Conservation (phyloP, 2,113 vertebrate genomes). For the Barnardius zonarius region DNA sequence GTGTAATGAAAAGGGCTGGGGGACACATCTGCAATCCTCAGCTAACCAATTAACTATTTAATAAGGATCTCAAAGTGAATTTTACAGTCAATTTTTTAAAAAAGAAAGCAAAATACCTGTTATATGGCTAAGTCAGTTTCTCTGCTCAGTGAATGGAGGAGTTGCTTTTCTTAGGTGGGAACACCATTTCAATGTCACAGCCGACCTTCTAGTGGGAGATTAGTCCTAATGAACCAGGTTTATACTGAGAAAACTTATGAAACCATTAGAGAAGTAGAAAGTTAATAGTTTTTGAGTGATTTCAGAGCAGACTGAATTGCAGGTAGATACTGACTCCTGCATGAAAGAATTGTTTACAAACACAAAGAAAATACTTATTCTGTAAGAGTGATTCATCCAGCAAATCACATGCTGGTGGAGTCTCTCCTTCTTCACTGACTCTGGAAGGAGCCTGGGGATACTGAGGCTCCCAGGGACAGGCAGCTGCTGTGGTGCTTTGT, state of each 20-base stretch:
- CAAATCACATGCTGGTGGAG: not conserved
- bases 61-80: not conserved
- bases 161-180: not conserved
- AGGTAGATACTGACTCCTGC: not conserved
- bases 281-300: not conserved
- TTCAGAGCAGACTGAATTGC: conserved; percentile 2
- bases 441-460: not conserved
- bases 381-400: not conserved
- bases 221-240: not conserved
- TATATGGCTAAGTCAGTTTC: not conserved
- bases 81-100: not conserved
- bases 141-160: not conserved
- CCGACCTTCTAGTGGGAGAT: not conserved
- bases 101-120: not conserved
- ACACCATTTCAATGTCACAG: not conserved
- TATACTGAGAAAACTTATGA: not conserved
- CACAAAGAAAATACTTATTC: not conserved
- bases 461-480: not conserved
- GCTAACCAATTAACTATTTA: conserved; percentile 8
- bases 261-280: not conserved
- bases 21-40: not conserved
- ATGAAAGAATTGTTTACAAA: not conserved
- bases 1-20: not conserved
- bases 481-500: not conserved
- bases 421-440: not conserved